Conservation (phyloP, 2,888 invertebrate species). For the Cistogaster globosa region DNA sequence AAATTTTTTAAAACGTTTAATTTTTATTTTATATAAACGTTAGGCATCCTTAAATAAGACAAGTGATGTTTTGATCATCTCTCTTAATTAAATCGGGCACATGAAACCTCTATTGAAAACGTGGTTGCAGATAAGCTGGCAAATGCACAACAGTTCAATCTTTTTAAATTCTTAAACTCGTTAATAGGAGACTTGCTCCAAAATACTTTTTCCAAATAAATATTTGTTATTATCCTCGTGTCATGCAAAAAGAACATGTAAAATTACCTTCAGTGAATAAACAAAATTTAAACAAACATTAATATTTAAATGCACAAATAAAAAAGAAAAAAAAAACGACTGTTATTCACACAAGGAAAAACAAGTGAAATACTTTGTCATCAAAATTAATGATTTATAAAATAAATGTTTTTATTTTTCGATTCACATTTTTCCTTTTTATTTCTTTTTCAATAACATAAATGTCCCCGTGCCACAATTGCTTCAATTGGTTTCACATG, state of each 20-base stretch:
- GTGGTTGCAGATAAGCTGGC: too few relatives aligned
- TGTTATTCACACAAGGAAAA: slow-evolving; percentile 25
- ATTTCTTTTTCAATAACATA: not conserved
- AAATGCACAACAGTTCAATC: too few relatives aligned
- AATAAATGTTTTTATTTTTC: not conserved
- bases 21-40: too few relatives aligned
- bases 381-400: slow-evolving; percentile 4
- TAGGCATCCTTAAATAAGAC: too few relatives aligned
- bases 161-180: too few relatives aligned
- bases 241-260: not conserved
- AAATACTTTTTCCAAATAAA: too few relatives aligned
- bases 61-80: too few relatives aligned
- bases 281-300: not conserved
- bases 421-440: not conserved
- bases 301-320: not conserved
- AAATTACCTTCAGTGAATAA: not conserved
- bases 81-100: too few relatives aligned
- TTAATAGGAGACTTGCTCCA: too few relatives aligned
- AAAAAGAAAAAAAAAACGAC: not conserved
- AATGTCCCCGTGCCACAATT: slow-evolving; percentile 30
- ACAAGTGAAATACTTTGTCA: slow-evolving; percentile 44
- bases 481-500: slow-evolving; percentile 15
- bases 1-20: too few relatives aligned
- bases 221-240: too few relatives aligned
- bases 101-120: too few relatives aligned